Conservation (phyloP, 2,888 invertebrate genomes). For the Choristoneura rosaceana region DNA sequence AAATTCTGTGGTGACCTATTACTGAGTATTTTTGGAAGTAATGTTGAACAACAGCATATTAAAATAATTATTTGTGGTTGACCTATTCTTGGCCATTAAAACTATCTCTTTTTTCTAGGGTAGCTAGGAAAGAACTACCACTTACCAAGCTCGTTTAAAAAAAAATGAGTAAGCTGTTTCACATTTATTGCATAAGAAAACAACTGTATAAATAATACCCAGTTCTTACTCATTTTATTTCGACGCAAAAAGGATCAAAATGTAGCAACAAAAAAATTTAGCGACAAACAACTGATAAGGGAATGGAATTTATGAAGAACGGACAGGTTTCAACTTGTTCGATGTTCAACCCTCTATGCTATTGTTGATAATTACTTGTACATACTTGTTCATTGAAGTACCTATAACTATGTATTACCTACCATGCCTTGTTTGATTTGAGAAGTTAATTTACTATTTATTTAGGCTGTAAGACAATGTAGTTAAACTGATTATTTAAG, state of each 20-base stretch:
- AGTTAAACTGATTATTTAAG: too few relatives aligned
- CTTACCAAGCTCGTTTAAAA: not conserved
- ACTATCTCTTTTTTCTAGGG: too few relatives aligned
- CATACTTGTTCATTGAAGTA: not conserved
- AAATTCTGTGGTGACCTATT: too few relatives aligned
- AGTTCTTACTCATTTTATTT: not conserved
- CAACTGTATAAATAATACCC: not conserved
- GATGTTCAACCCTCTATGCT: not conserved
- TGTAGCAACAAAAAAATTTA: slow-evolving; percentile 1
- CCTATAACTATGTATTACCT: too few relatives aligned
- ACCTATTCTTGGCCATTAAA: too few relatives aligned
- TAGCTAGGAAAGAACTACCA: too few relatives aligned
- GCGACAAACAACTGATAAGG: slow-evolving; percentile 17
- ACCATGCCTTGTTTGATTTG: not conserved
- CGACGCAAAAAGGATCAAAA: not conserved
- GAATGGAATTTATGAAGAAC: not conserved
- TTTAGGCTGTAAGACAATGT: too few relatives aligned
- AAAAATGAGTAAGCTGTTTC: not conserved
- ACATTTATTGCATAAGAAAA: not conserved
- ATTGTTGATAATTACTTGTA: not conserved
- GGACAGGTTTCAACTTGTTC: slow-evolving; percentile 8
- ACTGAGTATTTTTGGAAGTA: too few relatives aligned
- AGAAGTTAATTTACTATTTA: not conserved
- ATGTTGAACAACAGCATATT: too few relatives aligned
- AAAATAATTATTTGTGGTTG: too few relatives aligned